A percentile compares a stretch with the other conserved stretches of the same genome.
Conservation (phyloP, 2,113 vertebrate genomes). For the Hemichromis elongatus region DNA sequence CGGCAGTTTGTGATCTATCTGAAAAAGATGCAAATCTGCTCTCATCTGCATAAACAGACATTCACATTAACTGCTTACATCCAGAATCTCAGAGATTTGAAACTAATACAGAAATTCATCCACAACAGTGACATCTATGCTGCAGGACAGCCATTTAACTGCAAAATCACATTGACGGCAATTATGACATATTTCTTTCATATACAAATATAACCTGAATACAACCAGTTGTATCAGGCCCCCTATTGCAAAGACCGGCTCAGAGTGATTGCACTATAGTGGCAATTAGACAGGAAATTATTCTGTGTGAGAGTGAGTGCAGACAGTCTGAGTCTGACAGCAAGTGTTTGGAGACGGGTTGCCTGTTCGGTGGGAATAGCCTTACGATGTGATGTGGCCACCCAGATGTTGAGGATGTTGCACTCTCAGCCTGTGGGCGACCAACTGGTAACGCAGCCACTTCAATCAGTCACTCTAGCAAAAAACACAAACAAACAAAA, state of each 20-base stretch:
- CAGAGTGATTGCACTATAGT: neutral
- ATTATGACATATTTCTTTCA: neutral
- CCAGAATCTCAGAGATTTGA: neutral
- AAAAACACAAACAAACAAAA: neutral
- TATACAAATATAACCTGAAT: neutral
- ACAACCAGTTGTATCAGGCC: accelerated
- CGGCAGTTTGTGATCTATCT: neutral
- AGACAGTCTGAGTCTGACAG: neutral
- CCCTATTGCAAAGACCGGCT: neutral
- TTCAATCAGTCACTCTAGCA: neutral
- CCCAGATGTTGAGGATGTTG: neutral
- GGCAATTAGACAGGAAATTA: neutral
- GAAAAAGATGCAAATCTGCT: neutral
- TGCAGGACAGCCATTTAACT: neutral
- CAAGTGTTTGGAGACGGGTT: neutral
- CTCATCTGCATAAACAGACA: neutral
- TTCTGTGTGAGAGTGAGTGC: neutral
- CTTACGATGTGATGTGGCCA: neutral
- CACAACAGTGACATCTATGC: neutral
- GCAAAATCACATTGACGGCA: neutral
- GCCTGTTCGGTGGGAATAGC: neutral
- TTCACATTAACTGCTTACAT: neutral
- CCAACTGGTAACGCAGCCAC: neutral
- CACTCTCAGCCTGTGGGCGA: neutral
- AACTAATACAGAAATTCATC: neutral